Base-by-base conservation (phyloP, 2,113 vertebrate species). In the Nyctereutes procyonoides region DNA sequence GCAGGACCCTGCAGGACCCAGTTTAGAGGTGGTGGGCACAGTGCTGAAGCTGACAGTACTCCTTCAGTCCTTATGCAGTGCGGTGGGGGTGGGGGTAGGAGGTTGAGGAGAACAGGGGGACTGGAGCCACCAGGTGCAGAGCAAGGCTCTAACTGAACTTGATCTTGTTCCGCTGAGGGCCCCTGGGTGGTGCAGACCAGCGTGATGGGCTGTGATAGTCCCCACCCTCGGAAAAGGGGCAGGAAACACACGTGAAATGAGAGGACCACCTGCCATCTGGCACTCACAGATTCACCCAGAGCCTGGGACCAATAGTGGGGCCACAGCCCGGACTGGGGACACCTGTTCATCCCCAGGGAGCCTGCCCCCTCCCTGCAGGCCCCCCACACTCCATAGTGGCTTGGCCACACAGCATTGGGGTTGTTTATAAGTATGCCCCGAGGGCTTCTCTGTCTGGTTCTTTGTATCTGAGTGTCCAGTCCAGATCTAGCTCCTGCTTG, bases 151-250 rank as follows among this genome's bases (percentile, higher is more conserved):
- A 26, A 28, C 20, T 1, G 12, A 60, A 55, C 53, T 48, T 51
- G 20, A 22, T 6, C 22, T 48, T 69, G 58, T 69, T 69, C 51
- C 38, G 15, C 32, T 10, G 32, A 63, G 71, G 55, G 17, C 8
- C 19, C 48, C 16, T 73, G 67, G 51, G 38, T 43, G 51, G 22
- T 51, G 63, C 51, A 86, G 86, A 84, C 56, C 58, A 24, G 24
- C 0, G 26, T 38, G 32, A 92, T 69, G 43, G 43, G 19, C 65
- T 51, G 9, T n/a, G 51, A 51, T 10, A 51, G 63, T 1, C 1
- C 13, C 63, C 4, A 1, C 1, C 48, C 28, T 48, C 1, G 1
- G 38, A 71, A 58, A 15, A 5, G 32, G 16, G 5, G 1, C 8
- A 10, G 51, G 60, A 51, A 9, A 20, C 2, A 4, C 2, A 3